These are phyloP conservation scores for Watsonalla cultraria DNA, from an alignment of 2,888 invertebrate genomes.

Conservation along the genomic window DNA sequence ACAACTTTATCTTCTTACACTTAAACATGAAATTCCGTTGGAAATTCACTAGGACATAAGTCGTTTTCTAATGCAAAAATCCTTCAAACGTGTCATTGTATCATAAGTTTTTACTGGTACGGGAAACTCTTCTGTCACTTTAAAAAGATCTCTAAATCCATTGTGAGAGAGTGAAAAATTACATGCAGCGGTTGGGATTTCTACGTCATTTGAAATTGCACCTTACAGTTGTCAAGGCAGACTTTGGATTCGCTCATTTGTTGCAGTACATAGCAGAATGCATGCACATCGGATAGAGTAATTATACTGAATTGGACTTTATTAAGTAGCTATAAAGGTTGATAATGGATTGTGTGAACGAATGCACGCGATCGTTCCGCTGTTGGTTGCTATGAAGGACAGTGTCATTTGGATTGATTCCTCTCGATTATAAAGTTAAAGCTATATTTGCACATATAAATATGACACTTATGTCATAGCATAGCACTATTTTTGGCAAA, in stretches of 20 bases:
- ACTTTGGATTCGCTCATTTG: too few species aligned
- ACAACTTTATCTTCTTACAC: background rate
- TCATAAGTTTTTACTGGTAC: background rate
- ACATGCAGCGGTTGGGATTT: background rate
- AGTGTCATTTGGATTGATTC: constrained; percentile 51
- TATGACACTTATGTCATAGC: too few species aligned
- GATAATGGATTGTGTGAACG: constrained; percentile 11
- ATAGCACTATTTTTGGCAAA: too few species aligned
- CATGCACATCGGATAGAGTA: background rate
- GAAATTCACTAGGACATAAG: background rate
- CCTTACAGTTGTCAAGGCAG: background rate
- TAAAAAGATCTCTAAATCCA: background rate
- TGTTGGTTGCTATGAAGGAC: constrained; percentile 45
- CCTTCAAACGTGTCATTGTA: background rate
- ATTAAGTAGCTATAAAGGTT: background rate
- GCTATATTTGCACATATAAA: background rate
- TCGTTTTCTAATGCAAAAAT: background rate
- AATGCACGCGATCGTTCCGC: constrained; percentile 55
- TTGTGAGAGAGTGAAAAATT: background rate
- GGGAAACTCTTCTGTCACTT: background rate
- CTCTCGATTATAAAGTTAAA: constrained; percentile 15
- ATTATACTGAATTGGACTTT: constrained; percentile 1
- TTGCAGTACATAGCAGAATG: background rate
- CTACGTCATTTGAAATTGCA: background rate
- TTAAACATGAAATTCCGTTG: background rate